phyloP scores from a whole-genome alignment of 2,113 vertebrate genomes.

The Polypterus bichir region DNA sequence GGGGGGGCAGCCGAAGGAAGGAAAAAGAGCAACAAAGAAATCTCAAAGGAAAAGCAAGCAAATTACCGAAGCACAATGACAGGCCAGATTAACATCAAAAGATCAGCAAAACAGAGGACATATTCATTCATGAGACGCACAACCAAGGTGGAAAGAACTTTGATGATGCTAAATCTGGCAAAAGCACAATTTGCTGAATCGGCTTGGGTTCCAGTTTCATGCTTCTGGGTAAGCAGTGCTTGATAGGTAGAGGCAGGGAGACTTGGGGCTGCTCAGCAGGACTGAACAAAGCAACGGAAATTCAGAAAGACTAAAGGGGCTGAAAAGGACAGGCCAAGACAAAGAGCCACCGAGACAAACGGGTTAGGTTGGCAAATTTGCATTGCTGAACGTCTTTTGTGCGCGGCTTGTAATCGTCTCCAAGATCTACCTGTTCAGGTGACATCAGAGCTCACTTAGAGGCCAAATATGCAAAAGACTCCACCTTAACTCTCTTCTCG shows the following conservation, averaged over 20 bases:
- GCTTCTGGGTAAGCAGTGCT: slow-evolving; percentile 36
- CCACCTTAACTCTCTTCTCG: slow-evolving; percentile 11
- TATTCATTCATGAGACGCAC: slow-evolving; percentile 49
- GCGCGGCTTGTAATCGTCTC: slow-evolving; percentile 49
- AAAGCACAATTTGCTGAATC: slow-evolving; percentile 68
- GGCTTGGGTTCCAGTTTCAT: slow-evolving; percentile 65
- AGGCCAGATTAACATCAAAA: slow-evolving; percentile 69
- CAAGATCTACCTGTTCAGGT: slow-evolving; percentile 46
- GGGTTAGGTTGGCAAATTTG: slow-evolving; percentile 52
- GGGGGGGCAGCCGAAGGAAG: slow-evolving; percentile 33
- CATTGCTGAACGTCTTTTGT: slow-evolving; percentile 58
- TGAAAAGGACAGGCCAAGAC: neutral
- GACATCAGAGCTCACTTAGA: slow-evolving; percentile 36
- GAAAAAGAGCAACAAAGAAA: slow-evolving; percentile 45
- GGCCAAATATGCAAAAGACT: slow-evolving; percentile 46
- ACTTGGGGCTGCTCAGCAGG: slow-evolving; percentile 15
- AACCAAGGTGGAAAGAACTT: slow-evolving; percentile 67
- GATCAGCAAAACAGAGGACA: slow-evolving; percentile 58
- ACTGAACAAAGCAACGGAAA: slow-evolving; percentile 23
- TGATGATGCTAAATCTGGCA: slow-evolving; percentile 70
- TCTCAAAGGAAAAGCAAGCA: slow-evolving; percentile 43
- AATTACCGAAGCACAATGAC: slow-evolving; percentile 52
- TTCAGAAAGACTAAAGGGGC: neutral
- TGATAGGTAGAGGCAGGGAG: slow-evolving; percentile 42
- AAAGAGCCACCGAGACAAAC: slow-evolving; percentile 33